phyloP scores from a whole-genome alignment of 1,140 invertebrate species.

The Acromyrmex heyeri region DNA sequence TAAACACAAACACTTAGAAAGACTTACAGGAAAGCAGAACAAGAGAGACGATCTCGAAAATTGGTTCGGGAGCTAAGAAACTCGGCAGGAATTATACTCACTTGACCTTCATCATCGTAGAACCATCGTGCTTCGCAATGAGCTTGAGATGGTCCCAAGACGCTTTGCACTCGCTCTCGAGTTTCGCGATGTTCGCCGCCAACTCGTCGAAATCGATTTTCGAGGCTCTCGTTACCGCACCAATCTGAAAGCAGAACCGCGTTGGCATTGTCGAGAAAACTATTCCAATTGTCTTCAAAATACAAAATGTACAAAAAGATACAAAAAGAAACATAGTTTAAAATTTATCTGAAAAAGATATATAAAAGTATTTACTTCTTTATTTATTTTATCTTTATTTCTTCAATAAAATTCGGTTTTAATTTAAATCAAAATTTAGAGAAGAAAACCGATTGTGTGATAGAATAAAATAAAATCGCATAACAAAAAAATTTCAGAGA shows the following conservation, averaged over 20 bases:
- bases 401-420: not conserved
- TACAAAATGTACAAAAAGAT: not conserved
- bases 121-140: conserved; percentile 98
- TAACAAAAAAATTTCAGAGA: conserved; percentile 38
- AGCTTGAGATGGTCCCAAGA: conserved; percentile 99
- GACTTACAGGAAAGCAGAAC: not conserved
- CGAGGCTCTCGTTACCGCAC: conserved; percentile 96
- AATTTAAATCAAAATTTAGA: not conserved
- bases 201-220: conserved; percentile 97
- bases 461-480: conserved; percentile 8
- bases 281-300: conserved; percentile 22
- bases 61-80: conserved; percentile 37
- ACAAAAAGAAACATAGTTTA: not conserved
- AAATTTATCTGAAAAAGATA: not conserved
- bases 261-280: not conserved
- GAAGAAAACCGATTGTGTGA: not conserved
- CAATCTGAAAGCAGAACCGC: conserved; percentile 89
- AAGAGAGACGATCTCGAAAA: conserved; percentile 48
- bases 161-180: conserved; percentile 98
- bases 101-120: conserved; percentile 95
- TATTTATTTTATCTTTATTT: not conserved
- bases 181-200: conserved; percentile 93
- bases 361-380: not conserved
- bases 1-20: conserved; percentile 71
- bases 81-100: conserved; percentile 81